phyloP scores from a whole-genome alignment of 1,140 invertebrate species.

The Daktulosphaira vitifoliae region DNA sequence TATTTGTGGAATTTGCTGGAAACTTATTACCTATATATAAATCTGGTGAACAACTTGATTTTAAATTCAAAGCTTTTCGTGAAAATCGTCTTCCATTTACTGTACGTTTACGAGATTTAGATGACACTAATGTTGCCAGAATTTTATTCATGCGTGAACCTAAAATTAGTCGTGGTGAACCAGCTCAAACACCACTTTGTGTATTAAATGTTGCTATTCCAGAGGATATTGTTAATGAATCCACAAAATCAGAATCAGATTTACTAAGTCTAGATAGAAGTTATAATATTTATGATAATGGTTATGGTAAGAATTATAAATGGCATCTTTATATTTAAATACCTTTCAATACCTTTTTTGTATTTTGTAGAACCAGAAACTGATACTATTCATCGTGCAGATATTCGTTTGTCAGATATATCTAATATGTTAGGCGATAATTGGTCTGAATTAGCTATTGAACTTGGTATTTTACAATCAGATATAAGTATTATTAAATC shows the following conservation, averaged over 20 bases:
- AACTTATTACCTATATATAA: constrained; percentile 90
- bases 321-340: not conserved
- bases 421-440: constrained; percentile 84
- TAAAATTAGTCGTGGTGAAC: constrained; percentile 71
- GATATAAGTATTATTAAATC: constrained; percentile 81
- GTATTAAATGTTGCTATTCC: constrained; percentile 83
- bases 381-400: constrained; percentile 63
- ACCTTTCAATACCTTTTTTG: constrained; percentile 45
- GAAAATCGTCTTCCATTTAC: constrained; percentile 89
- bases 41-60: constrained; percentile 79
- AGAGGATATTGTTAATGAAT: constrained; percentile 50
- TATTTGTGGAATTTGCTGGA: constrained; percentile 92
- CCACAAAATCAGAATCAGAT: constrained; percentile 41
- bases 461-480: constrained; percentile 73
- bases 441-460: constrained; percentile 79
- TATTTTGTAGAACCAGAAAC: constrained; percentile 39
- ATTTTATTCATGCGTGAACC: constrained; percentile 93
- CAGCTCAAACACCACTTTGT: constrained; percentile 77
- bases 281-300: constrained; percentile 22
- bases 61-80: constrained; percentile 83
- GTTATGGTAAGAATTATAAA: constrained; percentile 27
- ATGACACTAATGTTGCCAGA: constrained; percentile 71
- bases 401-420: constrained; percentile 80
- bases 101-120: constrained; percentile 72
- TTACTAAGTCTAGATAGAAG: constrained; percentile 40